Conservation (phyloP, 2,113 vertebrate genomes). For the Dryoscopus gambensis region DNA sequence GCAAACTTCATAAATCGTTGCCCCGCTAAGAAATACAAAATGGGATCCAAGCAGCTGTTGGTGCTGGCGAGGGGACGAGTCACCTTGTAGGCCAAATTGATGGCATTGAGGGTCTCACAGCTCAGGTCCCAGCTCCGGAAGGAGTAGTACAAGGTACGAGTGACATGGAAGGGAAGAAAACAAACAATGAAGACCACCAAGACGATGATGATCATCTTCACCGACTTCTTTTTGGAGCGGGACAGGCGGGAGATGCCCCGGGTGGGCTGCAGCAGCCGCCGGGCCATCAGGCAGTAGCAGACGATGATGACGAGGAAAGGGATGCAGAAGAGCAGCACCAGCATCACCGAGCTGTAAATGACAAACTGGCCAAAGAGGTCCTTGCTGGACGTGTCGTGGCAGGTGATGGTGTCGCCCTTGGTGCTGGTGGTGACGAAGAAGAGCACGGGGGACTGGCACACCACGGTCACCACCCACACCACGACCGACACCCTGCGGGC, state of each 20-base stretch:
- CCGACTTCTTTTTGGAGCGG: slow-evolving; percentile 86
- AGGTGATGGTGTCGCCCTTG: slow-evolving; percentile 67
- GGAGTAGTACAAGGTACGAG: slow-evolving; percentile 89
- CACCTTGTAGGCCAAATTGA: slow-evolving; percentile 92
- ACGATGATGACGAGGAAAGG: slow-evolving; percentile 87
- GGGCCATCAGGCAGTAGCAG: slow-evolving; percentile 88
- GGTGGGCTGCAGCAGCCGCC: slow-evolving; percentile 78
- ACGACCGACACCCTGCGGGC: slow-evolving; percentile 75
- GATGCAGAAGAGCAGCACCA: slow-evolving; percentile 84
- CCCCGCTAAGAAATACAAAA: slow-evolving; percentile 93
- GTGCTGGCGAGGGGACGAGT: slow-evolving; percentile 89
- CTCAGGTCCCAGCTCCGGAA: slow-evolving; percentile 84
- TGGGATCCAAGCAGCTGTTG: slow-evolving; percentile 94
- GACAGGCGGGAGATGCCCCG: slow-evolving; percentile 65
- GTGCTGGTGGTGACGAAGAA: slow-evolving; percentile 84
- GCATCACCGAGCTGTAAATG: slow-evolving; percentile 85
- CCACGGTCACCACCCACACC: slow-evolving; percentile 81
- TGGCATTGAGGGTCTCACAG: slow-evolving; percentile 81
- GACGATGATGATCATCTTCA: slow-evolving; percentile 93
- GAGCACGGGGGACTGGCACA: slow-evolving; percentile 85
- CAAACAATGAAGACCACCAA: slow-evolving; percentile 86
- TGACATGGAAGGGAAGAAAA: slow-evolving; percentile 94
- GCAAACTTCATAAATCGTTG: slow-evolving; percentile 77
- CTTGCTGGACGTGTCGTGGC: slow-evolving; percentile 89
- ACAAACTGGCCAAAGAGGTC: slow-evolving; percentile 86